Conservation (phyloP, 2,888 invertebrate genomes). For the Aphodius sticticus region DNA sequence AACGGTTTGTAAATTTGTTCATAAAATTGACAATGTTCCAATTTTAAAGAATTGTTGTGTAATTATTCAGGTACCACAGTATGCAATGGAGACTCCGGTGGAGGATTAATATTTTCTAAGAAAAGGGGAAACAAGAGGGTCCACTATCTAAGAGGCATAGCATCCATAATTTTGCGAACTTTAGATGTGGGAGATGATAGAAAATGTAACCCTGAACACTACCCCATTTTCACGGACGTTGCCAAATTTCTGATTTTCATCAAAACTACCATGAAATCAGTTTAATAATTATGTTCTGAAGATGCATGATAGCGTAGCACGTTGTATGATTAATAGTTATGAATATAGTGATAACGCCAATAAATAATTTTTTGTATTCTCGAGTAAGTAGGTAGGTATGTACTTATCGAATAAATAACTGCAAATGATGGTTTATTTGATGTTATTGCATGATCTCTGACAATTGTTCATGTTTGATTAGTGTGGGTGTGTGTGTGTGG, state of each 20-base stretch:
- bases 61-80: conserved; percentile 41
- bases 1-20: conserved; percentile 35
- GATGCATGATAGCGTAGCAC: too few species aligned
- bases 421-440: too few species aligned
- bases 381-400: too few species aligned
- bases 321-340: too few species aligned
- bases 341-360: too few species aligned
- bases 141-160: conserved; percentile 23
- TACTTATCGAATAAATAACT: too few species aligned
- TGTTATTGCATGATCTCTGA: too few species aligned
- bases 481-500: too few species aligned
- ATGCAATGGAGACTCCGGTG: conserved; percentile 63
- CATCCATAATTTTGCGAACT: conserved; percentile 17
- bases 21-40: too few species aligned
- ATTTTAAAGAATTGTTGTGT: neutral
- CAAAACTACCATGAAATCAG: conserved; percentile 34
- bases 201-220: conserved; percentile 58
- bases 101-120: conserved; percentile 61
- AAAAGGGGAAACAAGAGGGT: conserved; percentile 13
- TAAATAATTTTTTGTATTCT: too few species aligned
- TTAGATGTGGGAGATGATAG: conserved; percentile 60
- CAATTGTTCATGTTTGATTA: too few species aligned
- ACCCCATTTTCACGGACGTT: conserved; percentile 66
- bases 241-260: conserved; percentile 67
- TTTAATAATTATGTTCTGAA: too few species aligned